A percentile compares a stretch with the other conserved stretches of the same genome.
These are phyloP conservation scores for Drosophila ezoana DNA, from an alignment of 2,888 invertebrate genomes.

Conservation along the genomic window DNA sequence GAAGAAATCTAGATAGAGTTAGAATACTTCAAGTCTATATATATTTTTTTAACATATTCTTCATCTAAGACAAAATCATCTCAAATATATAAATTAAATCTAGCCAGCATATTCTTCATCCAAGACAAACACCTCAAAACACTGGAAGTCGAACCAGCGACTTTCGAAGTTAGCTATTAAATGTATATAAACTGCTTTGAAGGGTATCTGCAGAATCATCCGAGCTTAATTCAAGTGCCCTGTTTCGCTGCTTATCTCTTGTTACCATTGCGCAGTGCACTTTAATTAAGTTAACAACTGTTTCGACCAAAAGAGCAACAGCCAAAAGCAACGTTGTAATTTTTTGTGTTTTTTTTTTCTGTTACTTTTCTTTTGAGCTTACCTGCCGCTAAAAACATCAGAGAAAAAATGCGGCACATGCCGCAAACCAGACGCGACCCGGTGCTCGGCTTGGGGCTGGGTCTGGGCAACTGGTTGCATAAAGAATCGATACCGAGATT, in stretches of 20 bases:
- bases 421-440: slow-evolving; percentile 28
- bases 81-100: too few relatives aligned
- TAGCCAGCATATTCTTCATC: too few relatives aligned
- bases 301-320: slow-evolving; percentile 48
- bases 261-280: slow-evolving; percentile 51
- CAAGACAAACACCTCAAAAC: too few relatives aligned
- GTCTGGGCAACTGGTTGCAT: slow-evolving; percentile 41
- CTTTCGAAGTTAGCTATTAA: too few relatives aligned
- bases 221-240: slow-evolving; percentile 15
- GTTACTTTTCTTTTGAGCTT: slow-evolving; percentile 53
- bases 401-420: slow-evolving; percentile 54
- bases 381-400: slow-evolving; percentile 42
- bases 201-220: slow-evolving; percentile 13
- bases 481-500: slow-evolving; percentile 49
- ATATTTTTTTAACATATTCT: too few relatives aligned
- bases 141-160: too few relatives aligned
- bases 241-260: slow-evolving; percentile 33
- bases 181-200: too few relatives aligned
- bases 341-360: slow-evolving; percentile 34
- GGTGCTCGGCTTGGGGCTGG: background rate
- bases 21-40: too few relatives aligned
- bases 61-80: too few relatives aligned
- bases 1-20: too few relatives aligned
- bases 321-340: slow-evolving; percentile 42
- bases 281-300: slow-evolving; percentile 77